Base-by-base conservation (phyloP, 2,888 invertebrate genomes). In the Gortyna flavago region DNA sequence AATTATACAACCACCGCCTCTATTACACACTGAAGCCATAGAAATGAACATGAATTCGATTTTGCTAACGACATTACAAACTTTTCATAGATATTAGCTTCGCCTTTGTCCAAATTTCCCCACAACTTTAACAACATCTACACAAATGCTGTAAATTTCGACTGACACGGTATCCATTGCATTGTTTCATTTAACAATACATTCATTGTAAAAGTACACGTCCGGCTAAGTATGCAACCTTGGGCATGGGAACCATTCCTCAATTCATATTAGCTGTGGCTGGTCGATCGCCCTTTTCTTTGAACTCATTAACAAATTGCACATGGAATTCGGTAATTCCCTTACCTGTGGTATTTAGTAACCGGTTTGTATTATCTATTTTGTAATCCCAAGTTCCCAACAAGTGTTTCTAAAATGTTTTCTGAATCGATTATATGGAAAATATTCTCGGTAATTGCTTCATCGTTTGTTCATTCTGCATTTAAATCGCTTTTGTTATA, bases 151-250 rank as follows among this genome's bases (percentile, higher is more conserved):
- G 75, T 80, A 77, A 83, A 84, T 87, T 88, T 86, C 75, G 78
- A 79, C 86, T 87, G 88, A 86, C 88, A 91, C 85, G 80, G 86
- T 89, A 89, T 89, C 86, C 88, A 88, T 88, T 86, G 87, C 89
- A 93, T 93, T 93, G 93, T 93, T 90, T 89, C 80, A 79, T 75
- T 82, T 68, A 92, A 93, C 93, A 93, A 93, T 93, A 88, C 88
- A 83, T 44, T 77, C 87, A 91, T 92, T 93, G 92, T 93, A 88
- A 74, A 81, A 79, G 79, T 71, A 79, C 79, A 85, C 88, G 89
- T 91, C 90, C 90, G 90, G 88, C 86, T 83, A 82, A 88, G 82
- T 81, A 85, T 81, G 73, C 76, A 88, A 85, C 90, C 90, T 90
- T 91, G 89, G 76, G 74, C 72, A 69, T 86, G 87, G 79, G 86